phyloP scores from a whole-genome alignment of 2,113 vertebrate genomes.

The Crotophaga sulcirostris region DNA sequence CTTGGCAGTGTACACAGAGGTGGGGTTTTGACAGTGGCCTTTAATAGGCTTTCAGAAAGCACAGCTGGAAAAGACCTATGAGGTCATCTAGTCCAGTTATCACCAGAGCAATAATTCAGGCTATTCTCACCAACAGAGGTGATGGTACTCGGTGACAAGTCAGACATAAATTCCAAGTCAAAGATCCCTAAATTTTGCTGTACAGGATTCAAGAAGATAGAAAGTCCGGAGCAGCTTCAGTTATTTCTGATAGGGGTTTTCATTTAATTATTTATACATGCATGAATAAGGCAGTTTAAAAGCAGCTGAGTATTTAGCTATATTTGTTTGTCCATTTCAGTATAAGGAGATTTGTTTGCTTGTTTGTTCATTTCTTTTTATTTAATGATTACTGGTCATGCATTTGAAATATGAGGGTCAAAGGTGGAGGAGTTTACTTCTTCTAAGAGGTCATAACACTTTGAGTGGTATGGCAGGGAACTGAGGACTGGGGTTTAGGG shows the following conservation, averaged over 20 bases:
- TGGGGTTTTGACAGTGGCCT: neutral
- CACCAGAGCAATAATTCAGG: neutral
- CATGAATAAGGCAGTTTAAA: neutral
- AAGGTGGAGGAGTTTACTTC: neutral
- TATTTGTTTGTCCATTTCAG: neutral
- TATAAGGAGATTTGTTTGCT: neutral
- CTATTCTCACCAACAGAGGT: constrained; percentile 14
- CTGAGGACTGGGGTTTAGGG: neutral
- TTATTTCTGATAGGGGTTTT: neutral
- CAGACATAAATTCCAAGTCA: constrained; percentile 7
- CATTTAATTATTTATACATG: neutral
- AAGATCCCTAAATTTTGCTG: constrained; percentile 39
- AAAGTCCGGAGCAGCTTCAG: neutral
- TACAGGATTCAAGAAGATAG: neutral
- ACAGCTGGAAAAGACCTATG: constrained; percentile 11
- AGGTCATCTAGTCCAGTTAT: constrained; percentile 23
- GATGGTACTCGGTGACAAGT: neutral
- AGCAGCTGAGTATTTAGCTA: neutral
- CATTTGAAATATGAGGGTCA: neutral
- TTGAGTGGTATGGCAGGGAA: neutral
- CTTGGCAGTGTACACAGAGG: neutral
- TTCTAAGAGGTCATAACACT: neutral
- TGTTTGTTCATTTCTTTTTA: neutral
- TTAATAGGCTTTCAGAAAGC: constrained; percentile 34
- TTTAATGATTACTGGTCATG: neutral